Evolutionary conservation across 1,140 invertebrate genomes (phyloP).

Genomic region (Heliconius himera): DNA sequence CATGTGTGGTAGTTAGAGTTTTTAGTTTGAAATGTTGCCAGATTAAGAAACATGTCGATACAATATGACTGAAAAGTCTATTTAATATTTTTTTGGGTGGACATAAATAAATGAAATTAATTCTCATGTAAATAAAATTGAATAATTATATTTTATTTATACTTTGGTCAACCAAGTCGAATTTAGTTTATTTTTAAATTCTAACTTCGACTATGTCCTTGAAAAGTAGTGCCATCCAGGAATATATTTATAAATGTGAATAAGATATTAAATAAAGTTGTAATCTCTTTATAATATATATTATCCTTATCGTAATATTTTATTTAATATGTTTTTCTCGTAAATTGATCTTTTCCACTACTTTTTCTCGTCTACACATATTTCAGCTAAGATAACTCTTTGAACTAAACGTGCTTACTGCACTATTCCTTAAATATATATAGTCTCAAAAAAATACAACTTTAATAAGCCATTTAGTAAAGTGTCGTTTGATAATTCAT

Average conservation of each 20-base stretch:
- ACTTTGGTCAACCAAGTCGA: neutral
- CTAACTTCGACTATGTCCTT: constrained; percentile 4
- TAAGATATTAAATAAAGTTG: constrained; percentile 19
- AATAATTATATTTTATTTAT: neutral
- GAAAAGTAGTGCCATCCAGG: constrained; percentile 17
- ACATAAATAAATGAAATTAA: neutral
- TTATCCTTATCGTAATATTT: neutral
- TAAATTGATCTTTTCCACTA: constrained; percentile 15
- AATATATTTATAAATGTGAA: constrained; percentile 1
- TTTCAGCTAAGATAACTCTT: constrained; percentile 27
- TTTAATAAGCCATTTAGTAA: neutral
- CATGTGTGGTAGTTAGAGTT: constrained; percentile 22
- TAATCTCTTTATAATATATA: no score
- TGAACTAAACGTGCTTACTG: neutral
- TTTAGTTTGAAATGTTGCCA: neutral
- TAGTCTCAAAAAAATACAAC: neutral
- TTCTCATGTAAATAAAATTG: neutral
- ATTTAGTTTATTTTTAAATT: constrained; percentile 18
- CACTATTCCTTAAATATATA: neutral
- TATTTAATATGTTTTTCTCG: constrained; percentile 16
- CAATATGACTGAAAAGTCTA: neutral
- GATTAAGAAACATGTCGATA: constrained; percentile 18
- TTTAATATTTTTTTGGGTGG: constrained; percentile 17
- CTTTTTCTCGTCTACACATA: neutral
- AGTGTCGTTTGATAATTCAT: neutral